A percentile compares a stretch with the other conserved stretches of the same genome.
Conservation (phyloP, 2,888 invertebrate genomes). For the Monoplex corrugatus region DNA sequence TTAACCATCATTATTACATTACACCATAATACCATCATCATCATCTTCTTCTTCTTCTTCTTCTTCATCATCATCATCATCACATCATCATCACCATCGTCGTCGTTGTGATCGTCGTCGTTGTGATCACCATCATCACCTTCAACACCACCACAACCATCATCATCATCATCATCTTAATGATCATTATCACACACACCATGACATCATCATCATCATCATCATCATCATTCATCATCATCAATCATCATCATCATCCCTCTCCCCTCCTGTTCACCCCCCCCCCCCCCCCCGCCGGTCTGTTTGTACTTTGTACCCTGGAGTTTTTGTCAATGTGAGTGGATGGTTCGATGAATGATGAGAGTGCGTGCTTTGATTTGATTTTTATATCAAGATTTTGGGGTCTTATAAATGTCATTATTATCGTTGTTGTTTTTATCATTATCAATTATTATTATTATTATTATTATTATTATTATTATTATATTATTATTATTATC, state of each 20-base stretch:
- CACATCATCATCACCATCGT: slow-evolving; percentile 7
- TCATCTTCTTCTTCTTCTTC: not conserved
- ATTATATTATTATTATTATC: too few species aligned
- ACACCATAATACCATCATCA: not conserved
- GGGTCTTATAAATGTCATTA: too few species aligned
- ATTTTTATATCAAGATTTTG: too few species aligned
- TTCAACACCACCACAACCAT: not conserved
- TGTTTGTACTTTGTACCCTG: too few species aligned
- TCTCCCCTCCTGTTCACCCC: too few species aligned
- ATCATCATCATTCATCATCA: not conserved
- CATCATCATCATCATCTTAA: slow-evolving; percentile 3
- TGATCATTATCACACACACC: not conserved
- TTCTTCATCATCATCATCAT: not conserved
- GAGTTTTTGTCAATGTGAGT: too few species aligned
- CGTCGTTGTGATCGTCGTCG: slow-evolving; percentile 6
- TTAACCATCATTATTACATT: not conserved
- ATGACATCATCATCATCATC: slow-evolving; percentile 10
- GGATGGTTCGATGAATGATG: too few species aligned
- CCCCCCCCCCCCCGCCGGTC: not conserved
- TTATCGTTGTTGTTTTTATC: too few species aligned
- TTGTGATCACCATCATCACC: slow-evolving; percentile 21
- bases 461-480: too few species aligned
- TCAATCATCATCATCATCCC: not conserved
- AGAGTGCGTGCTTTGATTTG: too few species aligned
- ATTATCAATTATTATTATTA: too few species aligned